Percentiles rank a stretch among this genome's conserved stretches.
phyloP scores from a whole-genome alignment of 2,113 vertebrate genomes.

The Channa maculata region DNA sequence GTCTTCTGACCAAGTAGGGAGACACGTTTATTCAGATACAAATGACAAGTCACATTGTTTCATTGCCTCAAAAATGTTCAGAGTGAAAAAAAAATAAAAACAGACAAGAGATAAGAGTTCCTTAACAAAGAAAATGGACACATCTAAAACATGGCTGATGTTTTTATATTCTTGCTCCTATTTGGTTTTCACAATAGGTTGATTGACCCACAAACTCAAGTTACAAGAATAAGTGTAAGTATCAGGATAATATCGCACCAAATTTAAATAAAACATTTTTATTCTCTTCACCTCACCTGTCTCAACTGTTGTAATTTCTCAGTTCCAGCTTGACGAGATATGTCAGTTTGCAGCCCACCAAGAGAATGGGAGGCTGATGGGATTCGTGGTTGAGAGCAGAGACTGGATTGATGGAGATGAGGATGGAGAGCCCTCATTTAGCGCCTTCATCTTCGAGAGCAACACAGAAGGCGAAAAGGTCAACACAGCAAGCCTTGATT shows the following conservation, averaged over 20 bases:
- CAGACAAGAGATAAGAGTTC: neutral
- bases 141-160: neutral
- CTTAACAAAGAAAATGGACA: neutral
- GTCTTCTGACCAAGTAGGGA: too few relatives aligned
- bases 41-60: too few relatives aligned
- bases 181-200: conserved; percentile 81
- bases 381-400: conserved; percentile 88
- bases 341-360: conserved; percentile 95
- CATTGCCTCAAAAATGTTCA: neutral
- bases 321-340: conserved; percentile 93
- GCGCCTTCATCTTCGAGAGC: conserved; percentile 94
- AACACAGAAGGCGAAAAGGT: conserved; percentile 99
- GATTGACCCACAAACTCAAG: conserved; percentile 98
- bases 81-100: too few relatives aligned
- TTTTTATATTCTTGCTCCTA: neutral
- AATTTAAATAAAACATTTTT: neutral
- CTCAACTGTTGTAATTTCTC: conserved; percentile 6
- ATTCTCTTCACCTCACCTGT: neutral
- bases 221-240: conserved; percentile 94
- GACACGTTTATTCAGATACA: too few relatives aligned
- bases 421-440: conserved; percentile 86
- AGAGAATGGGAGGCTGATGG: conserved; percentile 94
- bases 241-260: neutral
- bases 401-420: conserved; percentile 82
- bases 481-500: too few relatives aligned